These are phyloP conservation scores for Sphaeramia orbicularis DNA, from an alignment of 2,797 vertebrate species.

Conservation along the genomic window DNA sequence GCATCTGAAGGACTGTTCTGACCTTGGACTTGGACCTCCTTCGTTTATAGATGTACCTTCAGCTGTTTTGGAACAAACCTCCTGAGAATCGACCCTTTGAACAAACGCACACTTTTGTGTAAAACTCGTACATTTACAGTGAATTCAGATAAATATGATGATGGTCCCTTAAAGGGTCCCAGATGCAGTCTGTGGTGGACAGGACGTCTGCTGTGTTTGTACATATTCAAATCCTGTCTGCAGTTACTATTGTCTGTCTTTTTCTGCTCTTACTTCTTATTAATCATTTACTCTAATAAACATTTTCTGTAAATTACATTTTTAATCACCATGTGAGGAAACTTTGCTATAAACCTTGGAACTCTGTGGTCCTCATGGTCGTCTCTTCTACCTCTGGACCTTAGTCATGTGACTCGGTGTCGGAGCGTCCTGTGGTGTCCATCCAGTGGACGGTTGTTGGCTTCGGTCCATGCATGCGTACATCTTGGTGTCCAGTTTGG, in stretches of 20 bases:
- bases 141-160: too few relatives aligned
- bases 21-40: slow-evolving; percentile 1
- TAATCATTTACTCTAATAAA: neutral
- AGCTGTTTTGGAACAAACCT: slow-evolving; percentile 24
- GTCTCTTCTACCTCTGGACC: too few relatives aligned
- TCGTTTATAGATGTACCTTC: slow-evolving; percentile 13
- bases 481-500: too few relatives aligned
- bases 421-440: too few relatives aligned
- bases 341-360: too few relatives aligned
- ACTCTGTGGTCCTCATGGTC: too few relatives aligned
- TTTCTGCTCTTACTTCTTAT: neutral
- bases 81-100: slow-evolving; percentile 21
- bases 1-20: neutral
- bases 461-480: too few relatives aligned
- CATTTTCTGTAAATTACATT: slow-evolving; percentile 17
- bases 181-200: neutral
- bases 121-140: slow-evolving; percentile 12
- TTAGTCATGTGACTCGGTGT: too few relatives aligned
- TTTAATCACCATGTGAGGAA: neutral
- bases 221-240: too few relatives aligned
- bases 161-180: neutral
- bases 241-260: too few relatives aligned
- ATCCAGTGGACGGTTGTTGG: too few relatives aligned
- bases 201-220: neutral
- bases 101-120: neutral